A percentile compares a stretch with the other conserved stretches of the same genome.
Evolutionary conservation across 2,113 vertebrate species (phyloP).

Genomic region (Microcebus murinus): DNA sequence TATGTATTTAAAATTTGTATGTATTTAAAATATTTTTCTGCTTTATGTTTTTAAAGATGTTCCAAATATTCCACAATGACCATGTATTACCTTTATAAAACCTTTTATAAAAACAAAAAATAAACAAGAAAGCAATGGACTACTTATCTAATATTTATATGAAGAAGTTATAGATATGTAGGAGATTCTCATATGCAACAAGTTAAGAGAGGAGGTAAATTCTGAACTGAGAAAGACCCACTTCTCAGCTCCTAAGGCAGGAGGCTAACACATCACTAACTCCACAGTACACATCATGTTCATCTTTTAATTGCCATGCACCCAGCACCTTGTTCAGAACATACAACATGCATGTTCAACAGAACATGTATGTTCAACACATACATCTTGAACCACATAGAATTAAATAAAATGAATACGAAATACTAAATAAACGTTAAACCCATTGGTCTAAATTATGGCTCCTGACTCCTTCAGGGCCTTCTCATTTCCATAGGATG

Average conservation of each 20-base stretch:
- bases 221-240: not conserved
- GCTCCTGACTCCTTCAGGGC: not conserved
- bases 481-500: not conserved
- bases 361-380: not conserved
- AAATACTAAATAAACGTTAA: not conserved
- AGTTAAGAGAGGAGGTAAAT: not conserved
- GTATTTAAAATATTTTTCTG: not conserved
- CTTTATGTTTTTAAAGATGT: not conserved
- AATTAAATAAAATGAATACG: not conserved
- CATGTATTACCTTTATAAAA: not conserved
- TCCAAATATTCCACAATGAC: slow-evolving; percentile 4
- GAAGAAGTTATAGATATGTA: not conserved
- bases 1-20: no score
- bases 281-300: not conserved
- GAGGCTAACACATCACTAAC: not conserved
- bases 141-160: not conserved
- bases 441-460: not conserved
- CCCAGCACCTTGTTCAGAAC: not conserved
- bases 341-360: not conserved
- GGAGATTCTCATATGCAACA: not conserved
- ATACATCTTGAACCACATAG: not conserved
- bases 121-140: not conserved
- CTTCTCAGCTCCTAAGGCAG: not conserved
- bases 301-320: not conserved
- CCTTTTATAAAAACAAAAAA: not conserved